Evolutionary conservation across 2,797 vertebrate species (phyloP), one percentile per base, ranked within the genome.

Genomic region (Cuniculus paca): DNA sequence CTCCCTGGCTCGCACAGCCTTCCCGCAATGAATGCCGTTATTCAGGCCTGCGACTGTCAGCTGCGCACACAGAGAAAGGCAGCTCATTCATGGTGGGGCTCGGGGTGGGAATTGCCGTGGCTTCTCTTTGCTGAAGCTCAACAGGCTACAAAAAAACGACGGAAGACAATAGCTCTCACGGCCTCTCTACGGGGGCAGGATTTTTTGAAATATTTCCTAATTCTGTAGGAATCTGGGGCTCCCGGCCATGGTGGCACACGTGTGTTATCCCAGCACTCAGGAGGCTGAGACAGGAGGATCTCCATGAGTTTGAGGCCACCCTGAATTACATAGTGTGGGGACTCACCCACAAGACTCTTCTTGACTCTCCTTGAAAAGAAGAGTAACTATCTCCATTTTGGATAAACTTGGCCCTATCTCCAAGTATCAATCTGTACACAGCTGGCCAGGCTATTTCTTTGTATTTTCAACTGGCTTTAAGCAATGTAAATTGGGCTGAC

Each of bases 1-100:
- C 81, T 86, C 95, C 77, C 75, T 48, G 92, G 77, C 72, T 88
- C 95, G 91, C n/a, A 58, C 83, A 95, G 90, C 82, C 79, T 94
- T 92, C 93, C 93, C 89, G 90, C 93, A 24, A 79, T 96, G 97
- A 96, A 96, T 82, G 78, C n/a, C 65, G 88, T 95, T 97, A 96
- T 85, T 90, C 77, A 93, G 90, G 77, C 45, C 87, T 91, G 89
- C 74, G 84, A 78, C 89, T 96, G 92, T 93, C 94, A 96, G 85
- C 54, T 54, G 72, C 90, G 6, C 0, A 1, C 72, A 63, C 86
- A 63, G 92, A 93, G 84, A 97, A 97, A 90, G 78, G 96, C 78
- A 86, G 65, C 84, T 92, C 91, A 54, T 88, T 95, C 87, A 90
- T n/a, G 63, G 54, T 68, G 80, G 77, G 94, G 97, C 94, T 72